These are phyloP conservation scores for Lasioglossum figueresi DNA, from an alignment of 2,888 invertebrate genomes.

Conservation along the genomic window DNA sequence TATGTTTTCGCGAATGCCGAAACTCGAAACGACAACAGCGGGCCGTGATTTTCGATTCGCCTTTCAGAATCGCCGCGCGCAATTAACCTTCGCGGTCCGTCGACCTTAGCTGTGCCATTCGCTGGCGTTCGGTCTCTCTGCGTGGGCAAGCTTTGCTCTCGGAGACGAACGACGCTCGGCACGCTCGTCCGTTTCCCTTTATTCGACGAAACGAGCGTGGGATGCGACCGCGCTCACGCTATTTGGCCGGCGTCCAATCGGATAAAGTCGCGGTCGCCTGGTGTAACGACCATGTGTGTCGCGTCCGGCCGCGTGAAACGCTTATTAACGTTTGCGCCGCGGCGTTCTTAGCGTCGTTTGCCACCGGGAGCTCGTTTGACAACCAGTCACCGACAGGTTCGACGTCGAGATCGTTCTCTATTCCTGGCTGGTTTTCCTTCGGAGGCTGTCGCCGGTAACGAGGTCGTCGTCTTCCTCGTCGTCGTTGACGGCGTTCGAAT, in stretches of 20 bases:
- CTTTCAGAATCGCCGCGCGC: neutral
- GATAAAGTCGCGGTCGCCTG: conserved; percentile 54
- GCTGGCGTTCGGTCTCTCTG: neutral
- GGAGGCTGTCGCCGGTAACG: conserved; percentile 3
- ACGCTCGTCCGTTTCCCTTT: conserved; percentile 46
- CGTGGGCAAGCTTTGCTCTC: neutral
- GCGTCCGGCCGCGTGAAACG: conserved; percentile 47
- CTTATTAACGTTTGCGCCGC: conserved; percentile 53
- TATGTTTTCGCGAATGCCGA: neutral
- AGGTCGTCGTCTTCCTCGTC: neutral
- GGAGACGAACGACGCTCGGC: conserved; percentile 26
- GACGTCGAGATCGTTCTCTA: neutral
- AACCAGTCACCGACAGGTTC: neutral
- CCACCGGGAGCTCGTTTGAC: neutral
- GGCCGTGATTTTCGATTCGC: neutral
- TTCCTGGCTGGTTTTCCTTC: neutral
- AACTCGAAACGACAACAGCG: neutral
- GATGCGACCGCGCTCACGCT: conserved; percentile 72
- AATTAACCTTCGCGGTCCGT: neutral
- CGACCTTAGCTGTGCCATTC: neutral
- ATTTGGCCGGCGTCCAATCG: conserved; percentile 79
- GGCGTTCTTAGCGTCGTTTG: conserved; percentile 18
- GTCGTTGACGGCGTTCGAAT: neutral
- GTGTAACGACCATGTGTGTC: conserved; percentile 33
- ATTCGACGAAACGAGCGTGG: conserved; percentile 61